phyloP scores from a whole-genome alignment of 2,888 invertebrate species.

The Drosophila multiciliata region DNA sequence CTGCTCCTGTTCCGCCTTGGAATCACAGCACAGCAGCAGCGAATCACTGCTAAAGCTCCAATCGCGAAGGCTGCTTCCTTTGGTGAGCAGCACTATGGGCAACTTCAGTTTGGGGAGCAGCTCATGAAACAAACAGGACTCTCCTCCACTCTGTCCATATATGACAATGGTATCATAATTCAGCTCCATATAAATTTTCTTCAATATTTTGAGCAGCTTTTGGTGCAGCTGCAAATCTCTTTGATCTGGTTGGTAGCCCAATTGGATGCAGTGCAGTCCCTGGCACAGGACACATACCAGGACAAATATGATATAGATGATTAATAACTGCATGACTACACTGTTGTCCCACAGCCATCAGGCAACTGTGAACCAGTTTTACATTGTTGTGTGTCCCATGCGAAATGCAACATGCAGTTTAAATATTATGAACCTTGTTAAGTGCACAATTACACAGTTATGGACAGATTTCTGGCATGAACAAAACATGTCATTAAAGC shows the following conservation, averaged over 20 bases:
- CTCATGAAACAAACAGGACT: conserved; percentile 45
- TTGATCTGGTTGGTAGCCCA: background rate
- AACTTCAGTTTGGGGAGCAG: conserved; percentile 24
- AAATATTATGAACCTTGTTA: background rate
- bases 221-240: background rate
- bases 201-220: conserved; percentile 25
- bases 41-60: conserved; percentile 50
- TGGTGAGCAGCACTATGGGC: conserved; percentile 37
- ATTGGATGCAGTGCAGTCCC: conserved; percentile 12
- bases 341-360: conserved; percentile 19
- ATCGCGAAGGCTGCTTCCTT: conserved; percentile 28
- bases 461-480: background rate
- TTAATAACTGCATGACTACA: conserved; percentile 24
- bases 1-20: conserved; percentile 36
- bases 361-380: conserved; percentile 41
- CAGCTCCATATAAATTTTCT: conserved; percentile 37
- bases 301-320: background rate
- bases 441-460: background rate
- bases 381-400: background rate
- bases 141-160: conserved; percentile 36
- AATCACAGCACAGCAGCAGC: conserved; percentile 44
- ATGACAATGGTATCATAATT: conserved; percentile 43
- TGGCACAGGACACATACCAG: conserved; percentile 11
- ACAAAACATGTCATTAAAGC: background rate
- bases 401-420: background rate